Base-by-base conservation (phyloP, 2,113 vertebrate species). In the Scophthalmus maximus region DNA sequence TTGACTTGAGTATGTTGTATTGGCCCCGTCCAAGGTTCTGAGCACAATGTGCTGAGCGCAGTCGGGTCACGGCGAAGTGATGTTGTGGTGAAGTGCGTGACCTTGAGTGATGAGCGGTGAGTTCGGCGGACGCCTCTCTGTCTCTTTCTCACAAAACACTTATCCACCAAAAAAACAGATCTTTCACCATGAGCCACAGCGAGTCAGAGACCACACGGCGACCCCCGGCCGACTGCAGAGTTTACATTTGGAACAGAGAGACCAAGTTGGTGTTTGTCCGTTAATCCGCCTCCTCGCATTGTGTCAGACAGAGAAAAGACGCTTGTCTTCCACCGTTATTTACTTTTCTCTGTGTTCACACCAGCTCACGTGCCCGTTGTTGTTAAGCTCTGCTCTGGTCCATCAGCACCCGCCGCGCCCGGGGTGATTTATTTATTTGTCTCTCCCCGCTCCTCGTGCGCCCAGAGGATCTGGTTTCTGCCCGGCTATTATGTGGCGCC, bases 401-500 rank as follows among this genome's bases (percentile, higher is more conserved):
- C 74, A 87, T 82, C 87, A 82, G 67, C 42, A 46, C 42, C 42
- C 79, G 58, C 38, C 42, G 17, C 79, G 58, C 38, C 49, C 36
- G 6, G 44, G 58, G 40, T 87, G 85, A 88, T 91, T 91, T 88
- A 90, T 91, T 67, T 76, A 61, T n/a, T n/a, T n/a, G n/a, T n/a
- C n/a, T 71, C 88, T 74, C 50, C 58, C 5, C 17, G 78, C 78
- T 87, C 83, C 82, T 68, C 75, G n/a, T 68, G 70, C 52, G 79
- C 82, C 76, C 26, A 7, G 49, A n/a, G 81, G 89, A 92, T 94
- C 88, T n/a, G 72, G 87, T 94, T 93, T 92, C 92, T 69, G 46
- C 70, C 61, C 27, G 42, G 78, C 84, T 89, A 88, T 93, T 92
- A 92, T 90, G 87, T 90, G 92, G 92, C 89, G 86, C 90, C 88